Evolutionary conservation across 2,113 vertebrate genomes (phyloP).

Genomic region (Lampris incognitus): DNA sequence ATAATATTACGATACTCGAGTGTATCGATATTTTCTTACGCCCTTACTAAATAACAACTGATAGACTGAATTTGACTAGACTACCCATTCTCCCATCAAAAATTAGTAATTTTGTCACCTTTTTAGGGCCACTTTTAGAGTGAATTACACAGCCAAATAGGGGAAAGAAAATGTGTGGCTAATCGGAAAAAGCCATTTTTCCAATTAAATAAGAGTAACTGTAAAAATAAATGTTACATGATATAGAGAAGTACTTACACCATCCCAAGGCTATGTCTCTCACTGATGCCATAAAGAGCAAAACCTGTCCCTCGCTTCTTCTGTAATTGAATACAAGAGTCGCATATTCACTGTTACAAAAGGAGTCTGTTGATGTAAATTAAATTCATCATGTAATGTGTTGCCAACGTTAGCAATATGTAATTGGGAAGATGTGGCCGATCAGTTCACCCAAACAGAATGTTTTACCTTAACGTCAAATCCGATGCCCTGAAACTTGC

Average conservation of each 20-base stretch:
- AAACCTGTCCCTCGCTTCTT: slow-evolving; percentile 73
- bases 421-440: not conserved
- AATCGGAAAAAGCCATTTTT: not conserved
- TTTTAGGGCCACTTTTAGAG: no score
- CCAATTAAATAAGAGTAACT: no score
- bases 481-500: slow-evolving; percentile 85
- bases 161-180: no score
- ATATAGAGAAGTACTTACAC: slow-evolving; percentile 70
- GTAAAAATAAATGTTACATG: not conserved
- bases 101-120: no score
- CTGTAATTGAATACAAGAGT: slow-evolving; percentile 53
- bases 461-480: slow-evolving; percentile 87
- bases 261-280: slow-evolving; percentile 74
- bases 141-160: not conserved
- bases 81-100: no score
- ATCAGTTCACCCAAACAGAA: not conserved
- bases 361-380: not conserved
- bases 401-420: not conserved
- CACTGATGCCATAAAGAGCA: slow-evolving; percentile 68
- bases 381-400: not conserved
- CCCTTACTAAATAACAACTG: no score
- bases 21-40: no score
- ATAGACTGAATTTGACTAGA: no score
- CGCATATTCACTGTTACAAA: slow-evolving; percentile 18
- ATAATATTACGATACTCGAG: no score